These are phyloP conservation scores for Lampris megalopsis DNA, from an alignment of 2,113 vertebrate species.

Conservation along the genomic window DNA sequence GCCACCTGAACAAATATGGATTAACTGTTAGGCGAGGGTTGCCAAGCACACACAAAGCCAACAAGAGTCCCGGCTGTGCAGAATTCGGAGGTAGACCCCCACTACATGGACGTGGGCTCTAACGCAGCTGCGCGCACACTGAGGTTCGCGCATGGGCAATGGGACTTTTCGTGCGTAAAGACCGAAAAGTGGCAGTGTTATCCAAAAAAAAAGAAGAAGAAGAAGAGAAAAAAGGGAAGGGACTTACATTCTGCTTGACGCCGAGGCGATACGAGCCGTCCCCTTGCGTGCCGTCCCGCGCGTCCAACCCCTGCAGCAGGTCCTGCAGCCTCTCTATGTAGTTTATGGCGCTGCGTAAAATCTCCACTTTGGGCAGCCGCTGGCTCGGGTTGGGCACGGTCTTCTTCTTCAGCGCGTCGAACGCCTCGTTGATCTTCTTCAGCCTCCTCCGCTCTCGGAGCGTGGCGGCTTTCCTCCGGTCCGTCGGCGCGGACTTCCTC, in stretches of 20 bases:
- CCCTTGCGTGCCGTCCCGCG: conserved; percentile 88
- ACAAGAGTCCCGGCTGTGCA: too few relatives aligned
- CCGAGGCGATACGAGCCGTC: conserved; percentile 81
- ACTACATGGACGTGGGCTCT: too few relatives aligned
- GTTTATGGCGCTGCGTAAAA: conserved; percentile 95
- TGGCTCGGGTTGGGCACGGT: conserved; percentile 97
- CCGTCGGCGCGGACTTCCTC: conserved; percentile 93
- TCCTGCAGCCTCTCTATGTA: conserved; percentile 97
- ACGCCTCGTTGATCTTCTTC: conserved; percentile 99
- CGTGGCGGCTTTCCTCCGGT: conserved; percentile 95
- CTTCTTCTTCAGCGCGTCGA: conserved; percentile 93
- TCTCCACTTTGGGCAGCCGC: conserved; percentile 97
- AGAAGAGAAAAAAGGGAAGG: background rate
- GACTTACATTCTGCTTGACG: conserved; percentile 87
- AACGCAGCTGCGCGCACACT: too few relatives aligned
- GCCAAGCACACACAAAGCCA: too few relatives aligned
- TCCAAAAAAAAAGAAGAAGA: background rate
- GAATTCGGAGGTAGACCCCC: too few relatives aligned
- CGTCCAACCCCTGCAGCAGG: conserved; percentile 91
- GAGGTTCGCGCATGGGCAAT: too few relatives aligned
- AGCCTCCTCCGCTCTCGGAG: conserved; percentile 92
- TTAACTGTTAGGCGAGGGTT: background rate
- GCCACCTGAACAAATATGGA: conserved; percentile 77
- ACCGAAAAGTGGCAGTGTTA: too few relatives aligned
- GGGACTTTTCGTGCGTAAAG: too few relatives aligned